Evolutionary conservation across 2,113 vertebrate species (phyloP).

Genomic region (Mohoua ochrocephala): DNA sequence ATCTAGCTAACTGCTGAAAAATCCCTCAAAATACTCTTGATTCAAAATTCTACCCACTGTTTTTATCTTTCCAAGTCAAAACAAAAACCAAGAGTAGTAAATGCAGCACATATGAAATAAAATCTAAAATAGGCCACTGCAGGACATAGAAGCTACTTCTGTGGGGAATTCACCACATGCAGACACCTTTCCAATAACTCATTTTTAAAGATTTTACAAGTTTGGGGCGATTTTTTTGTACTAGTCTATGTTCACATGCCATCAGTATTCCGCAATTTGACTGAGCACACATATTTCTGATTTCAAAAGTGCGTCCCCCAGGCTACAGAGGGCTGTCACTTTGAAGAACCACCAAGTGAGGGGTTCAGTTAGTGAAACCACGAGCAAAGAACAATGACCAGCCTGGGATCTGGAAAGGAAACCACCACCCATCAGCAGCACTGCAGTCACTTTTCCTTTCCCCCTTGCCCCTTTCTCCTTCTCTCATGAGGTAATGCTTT

Average conservation of each 20-base stretch:
- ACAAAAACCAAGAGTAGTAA: background rate
- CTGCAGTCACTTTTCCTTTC: background rate
- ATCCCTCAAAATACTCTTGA: background rate
- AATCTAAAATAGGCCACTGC: background rate
- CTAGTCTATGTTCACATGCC: background rate
- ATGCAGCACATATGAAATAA: background rate
- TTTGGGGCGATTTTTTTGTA: background rate
- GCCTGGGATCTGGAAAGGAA: background rate
- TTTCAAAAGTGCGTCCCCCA: fast-evolving
- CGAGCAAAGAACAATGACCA: background rate
- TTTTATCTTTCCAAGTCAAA: background rate
- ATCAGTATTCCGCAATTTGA: background rate
- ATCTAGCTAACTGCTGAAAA: background rate
- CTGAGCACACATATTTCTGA: background rate
- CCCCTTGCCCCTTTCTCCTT: background rate
- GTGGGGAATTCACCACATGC: background rate
- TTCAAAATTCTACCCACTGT: background rate
- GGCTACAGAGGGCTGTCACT: background rate
- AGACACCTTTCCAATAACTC: background rate
- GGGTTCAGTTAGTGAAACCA: background rate
- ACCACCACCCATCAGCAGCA: background rate
- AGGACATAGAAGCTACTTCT: background rate
- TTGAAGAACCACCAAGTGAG: background rate
- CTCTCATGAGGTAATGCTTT: background rate
- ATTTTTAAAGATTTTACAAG: background rate